Conservation (phyloP, 2,888 invertebrate genomes). For the Scrobipalpa costella region DNA sequence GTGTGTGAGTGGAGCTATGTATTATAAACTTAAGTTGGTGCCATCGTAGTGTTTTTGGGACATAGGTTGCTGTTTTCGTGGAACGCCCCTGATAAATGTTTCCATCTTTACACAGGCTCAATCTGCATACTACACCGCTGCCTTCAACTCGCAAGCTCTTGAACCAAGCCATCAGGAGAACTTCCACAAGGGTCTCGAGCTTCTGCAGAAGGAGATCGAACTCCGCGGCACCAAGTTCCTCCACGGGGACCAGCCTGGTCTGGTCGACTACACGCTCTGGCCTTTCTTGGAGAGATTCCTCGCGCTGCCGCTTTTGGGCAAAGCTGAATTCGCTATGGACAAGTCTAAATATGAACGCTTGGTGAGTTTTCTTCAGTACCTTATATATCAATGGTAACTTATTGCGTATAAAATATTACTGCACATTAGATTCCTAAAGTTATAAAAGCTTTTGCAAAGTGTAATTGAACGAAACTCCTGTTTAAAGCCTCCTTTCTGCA, state of each 20-base stretch:
- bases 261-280: slow-evolving; percentile 92
- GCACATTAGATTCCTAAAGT: too few relatives aligned
- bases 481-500: too few relatives aligned
- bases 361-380: slow-evolving; percentile 80
- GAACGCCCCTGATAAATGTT: neutral
- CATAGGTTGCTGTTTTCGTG: too few relatives aligned
- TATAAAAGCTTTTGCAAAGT: too few relatives aligned
- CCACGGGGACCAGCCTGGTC: slow-evolving; percentile 85
- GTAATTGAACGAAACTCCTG: too few relatives aligned
- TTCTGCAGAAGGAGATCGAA: slow-evolving; percentile 84
- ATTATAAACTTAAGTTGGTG: too few relatives aligned
- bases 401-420: too few relatives aligned
- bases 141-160: slow-evolving; percentile 61
- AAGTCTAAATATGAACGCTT: slow-evolving; percentile 83
- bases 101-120: slow-evolving; percentile 63
- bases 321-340: slow-evolving; percentile 83
- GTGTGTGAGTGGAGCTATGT: too few relatives aligned
- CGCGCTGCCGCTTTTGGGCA: slow-evolving; percentile 81
- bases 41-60: too few relatives aligned
- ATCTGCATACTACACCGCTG: slow-evolving; percentile 78
- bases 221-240: slow-evolving; percentile 84
- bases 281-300: slow-evolving; percentile 88
- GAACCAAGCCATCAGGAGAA: slow-evolving; percentile 70
- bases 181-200: slow-evolving; percentile 80
- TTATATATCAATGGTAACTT: too few relatives aligned